These are phyloP conservation scores for Stercorarius parasiticus DNA, from an alignment of 2,113 vertebrate species.

Conservation along the genomic window DNA sequence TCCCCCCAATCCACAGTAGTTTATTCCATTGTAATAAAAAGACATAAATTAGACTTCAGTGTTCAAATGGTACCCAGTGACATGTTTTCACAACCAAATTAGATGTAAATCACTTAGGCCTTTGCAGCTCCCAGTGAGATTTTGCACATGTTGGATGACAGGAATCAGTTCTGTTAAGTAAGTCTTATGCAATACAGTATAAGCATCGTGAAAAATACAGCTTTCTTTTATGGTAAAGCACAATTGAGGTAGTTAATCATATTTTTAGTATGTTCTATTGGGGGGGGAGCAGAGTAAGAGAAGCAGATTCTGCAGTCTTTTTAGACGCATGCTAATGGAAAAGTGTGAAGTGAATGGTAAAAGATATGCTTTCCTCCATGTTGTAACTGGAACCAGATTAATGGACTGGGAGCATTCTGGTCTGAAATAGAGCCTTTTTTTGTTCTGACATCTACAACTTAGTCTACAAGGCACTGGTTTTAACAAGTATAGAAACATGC, in stretches of 20 bases:
- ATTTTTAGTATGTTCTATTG: background rate
- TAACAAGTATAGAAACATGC: background rate
- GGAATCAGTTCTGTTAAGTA: background rate
- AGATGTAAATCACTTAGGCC: background rate
- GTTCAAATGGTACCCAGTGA: background rate
- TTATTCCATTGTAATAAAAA: background rate
- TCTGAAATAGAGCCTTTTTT: background rate
- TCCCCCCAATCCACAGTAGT: background rate
- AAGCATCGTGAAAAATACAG: background rate
- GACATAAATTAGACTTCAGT: background rate
- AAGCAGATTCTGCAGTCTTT: background rate
- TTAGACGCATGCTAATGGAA: background rate
- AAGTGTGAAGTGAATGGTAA: background rate
- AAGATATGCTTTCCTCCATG: background rate
- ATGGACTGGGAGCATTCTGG: background rate
- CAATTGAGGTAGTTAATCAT: background rate
- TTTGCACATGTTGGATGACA: background rate
- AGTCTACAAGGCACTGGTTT: background rate
- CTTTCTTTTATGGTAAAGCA: background rate
- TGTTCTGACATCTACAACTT: background rate
- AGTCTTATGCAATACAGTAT: background rate
- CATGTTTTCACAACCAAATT: background rate
- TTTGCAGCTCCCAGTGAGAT: background rate
- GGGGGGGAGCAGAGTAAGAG: background rate
- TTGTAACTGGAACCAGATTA: background rate